Evolutionary conservation across 2,888 invertebrate species (phyloP).

Genomic region (Nephrotoma guestfalica): DNA sequence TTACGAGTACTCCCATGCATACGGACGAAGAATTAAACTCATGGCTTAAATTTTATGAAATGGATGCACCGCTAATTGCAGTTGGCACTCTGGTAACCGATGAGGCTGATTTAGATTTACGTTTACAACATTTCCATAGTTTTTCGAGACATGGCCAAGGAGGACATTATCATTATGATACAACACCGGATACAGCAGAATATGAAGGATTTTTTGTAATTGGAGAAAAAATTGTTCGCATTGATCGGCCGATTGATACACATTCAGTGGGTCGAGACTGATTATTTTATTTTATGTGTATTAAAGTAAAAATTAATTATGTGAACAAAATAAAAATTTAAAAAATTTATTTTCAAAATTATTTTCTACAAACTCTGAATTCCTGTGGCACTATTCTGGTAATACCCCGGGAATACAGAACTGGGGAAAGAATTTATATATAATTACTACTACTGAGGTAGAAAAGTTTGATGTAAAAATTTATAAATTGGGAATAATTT

Average conservation of each 20-base stretch:
- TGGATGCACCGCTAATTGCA: conserved; percentile 78
- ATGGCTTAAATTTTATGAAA: conserved; percentile 86
- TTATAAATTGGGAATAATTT: too few relatives aligned
- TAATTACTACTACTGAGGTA: too few relatives aligned
- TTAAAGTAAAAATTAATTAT: too few relatives aligned
- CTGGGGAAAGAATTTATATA: too few relatives aligned
- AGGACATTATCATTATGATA: conserved; percentile 95
- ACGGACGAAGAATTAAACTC: conserved; percentile 58
- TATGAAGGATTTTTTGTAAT: conserved; percentile 83
- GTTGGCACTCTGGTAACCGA: conserved; percentile 76
- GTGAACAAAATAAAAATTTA: too few relatives aligned
- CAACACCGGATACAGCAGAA: conserved; percentile 70
- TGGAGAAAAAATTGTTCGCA: conserved; percentile 54
- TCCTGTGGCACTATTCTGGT: too few relatives aligned
- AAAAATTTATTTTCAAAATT: too few relatives aligned
- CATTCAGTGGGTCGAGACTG: conserved; percentile 65
- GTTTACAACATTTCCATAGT: conserved; percentile 94
- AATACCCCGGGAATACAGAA: too few relatives aligned
- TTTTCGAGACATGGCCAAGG: conserved; percentile 69
- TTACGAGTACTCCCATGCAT: conserved; percentile 57
- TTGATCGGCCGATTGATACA: conserved; percentile 55
- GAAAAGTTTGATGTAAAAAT: too few relatives aligned
- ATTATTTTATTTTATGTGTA: conserved; percentile 15
- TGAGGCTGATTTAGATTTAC: conserved; percentile 73
- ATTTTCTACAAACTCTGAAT: too few relatives aligned